Percentiles rank a stretch among this genome's conserved stretches.
Evolutionary conservation across 2,888 invertebrate genomes (phyloP).

Genomic region (Brachyptera putata): DNA sequence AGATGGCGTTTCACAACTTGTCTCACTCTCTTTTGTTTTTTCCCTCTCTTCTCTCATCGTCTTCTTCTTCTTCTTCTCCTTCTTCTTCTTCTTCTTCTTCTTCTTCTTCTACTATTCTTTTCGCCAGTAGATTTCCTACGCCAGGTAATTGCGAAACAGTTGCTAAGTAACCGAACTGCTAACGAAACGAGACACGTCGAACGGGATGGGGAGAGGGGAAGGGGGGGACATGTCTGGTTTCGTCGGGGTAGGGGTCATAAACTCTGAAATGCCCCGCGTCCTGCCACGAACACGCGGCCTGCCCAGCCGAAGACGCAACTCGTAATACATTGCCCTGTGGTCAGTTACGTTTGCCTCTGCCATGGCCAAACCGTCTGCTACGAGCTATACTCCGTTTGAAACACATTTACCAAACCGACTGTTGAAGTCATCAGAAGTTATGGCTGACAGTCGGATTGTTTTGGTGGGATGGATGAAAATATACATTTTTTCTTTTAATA

Average conservation of each 20-base stretch:
- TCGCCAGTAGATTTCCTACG: background rate
- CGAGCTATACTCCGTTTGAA: background rate
- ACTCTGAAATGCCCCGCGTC: conserved; percentile 14
- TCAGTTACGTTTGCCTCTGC: background rate
- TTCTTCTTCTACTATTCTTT: background rate
- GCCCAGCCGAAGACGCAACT: background rate
- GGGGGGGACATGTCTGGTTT: conserved; percentile 16
- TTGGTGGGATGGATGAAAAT: too few relatives aligned
- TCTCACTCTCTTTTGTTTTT: background rate
- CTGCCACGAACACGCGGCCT: background rate
- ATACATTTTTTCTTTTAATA: too few relatives aligned
- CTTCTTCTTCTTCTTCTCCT: background rate
- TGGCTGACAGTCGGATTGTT: too few relatives aligned
- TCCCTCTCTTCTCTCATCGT: background rate
- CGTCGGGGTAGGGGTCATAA: conserved; percentile 21
- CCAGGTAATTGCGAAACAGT: conserved; percentile 17
- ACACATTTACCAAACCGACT: background rate
- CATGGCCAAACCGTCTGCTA: conserved; percentile 7
- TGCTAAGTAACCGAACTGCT: conserved; percentile 19
- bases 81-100: background rate
- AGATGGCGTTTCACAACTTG: conserved; percentile 6
- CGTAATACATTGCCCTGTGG: conserved; percentile 13
- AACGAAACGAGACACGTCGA: conserved; percentile 3
- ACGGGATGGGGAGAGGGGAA: background rate
- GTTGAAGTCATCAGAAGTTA: too few relatives aligned